Conservation (phyloP, 2,888 invertebrate species). For the Cyaniris semiargus region DNA sequence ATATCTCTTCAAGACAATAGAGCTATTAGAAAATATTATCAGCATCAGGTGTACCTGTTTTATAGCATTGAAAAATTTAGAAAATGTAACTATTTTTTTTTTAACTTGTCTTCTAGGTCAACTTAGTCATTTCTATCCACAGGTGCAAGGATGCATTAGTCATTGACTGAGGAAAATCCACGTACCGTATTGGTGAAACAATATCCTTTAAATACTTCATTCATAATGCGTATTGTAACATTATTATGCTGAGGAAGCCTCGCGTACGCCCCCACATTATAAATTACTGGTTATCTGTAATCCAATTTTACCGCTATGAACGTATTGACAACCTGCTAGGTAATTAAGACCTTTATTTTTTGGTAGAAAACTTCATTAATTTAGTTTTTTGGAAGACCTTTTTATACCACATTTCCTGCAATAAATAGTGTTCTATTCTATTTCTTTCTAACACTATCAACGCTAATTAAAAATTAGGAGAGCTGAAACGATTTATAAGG, state of each 20-base stretch:
- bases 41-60: not conserved
- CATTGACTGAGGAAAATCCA: not conserved
- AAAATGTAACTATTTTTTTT: no score
- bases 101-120: not conserved
- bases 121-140: not conserved
- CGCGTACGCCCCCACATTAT: not conserved
- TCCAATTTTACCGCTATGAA: conserved; percentile 14
- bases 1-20: not conserved
- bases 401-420: no score
- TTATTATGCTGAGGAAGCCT: conserved; percentile 17
- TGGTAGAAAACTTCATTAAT: no score
- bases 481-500: no score
- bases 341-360: not conserved
- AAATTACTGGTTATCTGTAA: conserved; percentile 4
- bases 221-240: conserved; percentile 6
- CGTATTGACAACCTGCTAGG: not conserved
- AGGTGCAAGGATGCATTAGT: not conserved
- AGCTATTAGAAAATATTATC: not conserved
- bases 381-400: no score
- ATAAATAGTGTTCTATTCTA: no score
- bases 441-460: no score
- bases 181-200: not conserved
- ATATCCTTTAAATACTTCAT: conserved; percentile 10
- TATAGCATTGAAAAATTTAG: not conserved
- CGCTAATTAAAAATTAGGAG: no score